Evolutionary conservation across 2,113 vertebrate species (phyloP).

Genomic region (Myrmecobius fasciatus): DNA sequence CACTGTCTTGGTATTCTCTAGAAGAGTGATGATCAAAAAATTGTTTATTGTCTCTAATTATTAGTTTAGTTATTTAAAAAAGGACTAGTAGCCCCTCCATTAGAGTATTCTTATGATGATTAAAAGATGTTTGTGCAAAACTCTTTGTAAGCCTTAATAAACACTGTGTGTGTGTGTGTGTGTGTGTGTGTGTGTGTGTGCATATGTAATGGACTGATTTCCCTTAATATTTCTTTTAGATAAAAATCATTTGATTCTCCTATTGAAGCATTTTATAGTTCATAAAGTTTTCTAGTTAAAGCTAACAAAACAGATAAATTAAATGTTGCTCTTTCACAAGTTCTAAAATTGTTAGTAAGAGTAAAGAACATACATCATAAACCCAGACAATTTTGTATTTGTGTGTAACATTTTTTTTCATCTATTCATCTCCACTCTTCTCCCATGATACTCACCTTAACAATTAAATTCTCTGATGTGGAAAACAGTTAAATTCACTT

Average conservation of each 20-base stretch:
- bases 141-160: background rate
- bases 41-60: too few relatives aligned
- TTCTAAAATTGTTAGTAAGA: constrained; percentile 18
- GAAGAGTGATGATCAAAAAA: too few relatives aligned
- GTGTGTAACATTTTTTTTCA: background rate
- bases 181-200: background rate
- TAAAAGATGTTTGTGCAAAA: background rate
- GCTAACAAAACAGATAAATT: background rate
- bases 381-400: background rate
- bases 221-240: background rate
- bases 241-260: background rate
- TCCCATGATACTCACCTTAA: background rate
- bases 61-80: too few relatives aligned
- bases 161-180: background rate
- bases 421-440: background rate
- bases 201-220: background rate
- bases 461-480: constrained; percentile 48
- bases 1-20: too few relatives aligned
- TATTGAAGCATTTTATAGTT: background rate
- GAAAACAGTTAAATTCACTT: constrained; percentile 40
- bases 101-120: background rate
- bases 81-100: too few relatives aligned
- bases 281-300: background rate
- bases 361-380: background rate
- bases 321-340: background rate